These are phyloP conservation scores for Gymnorhina tibicen DNA, from an alignment of 2,113 vertebrate genomes.

Conservation along the genomic window DNA sequence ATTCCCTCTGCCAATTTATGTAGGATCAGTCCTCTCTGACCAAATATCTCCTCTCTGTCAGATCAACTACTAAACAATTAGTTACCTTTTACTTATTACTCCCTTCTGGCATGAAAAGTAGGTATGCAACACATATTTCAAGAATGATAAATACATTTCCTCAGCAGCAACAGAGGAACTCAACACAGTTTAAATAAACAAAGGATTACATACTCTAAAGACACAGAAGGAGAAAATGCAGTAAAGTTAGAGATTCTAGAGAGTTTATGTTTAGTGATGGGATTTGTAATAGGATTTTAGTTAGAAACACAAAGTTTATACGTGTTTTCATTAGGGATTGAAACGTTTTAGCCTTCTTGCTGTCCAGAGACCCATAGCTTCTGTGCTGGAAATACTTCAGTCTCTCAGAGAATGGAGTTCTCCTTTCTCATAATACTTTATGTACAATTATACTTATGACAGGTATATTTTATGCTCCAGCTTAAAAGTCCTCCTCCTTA, in stretches of 20 bases:
- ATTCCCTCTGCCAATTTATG: not conserved
- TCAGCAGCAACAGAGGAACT: not conserved
- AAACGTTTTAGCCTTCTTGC: not conserved
- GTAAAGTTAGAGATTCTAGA: not conserved
- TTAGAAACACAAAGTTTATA: not conserved
- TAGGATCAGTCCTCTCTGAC: not conserved
- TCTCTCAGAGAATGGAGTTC: not conserved
- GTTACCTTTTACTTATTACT: conserved; percentile 1
- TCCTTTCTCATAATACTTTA: not conserved
- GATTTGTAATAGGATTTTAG: not conserved
- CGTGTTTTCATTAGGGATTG: not conserved
- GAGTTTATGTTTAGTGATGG: not conserved
- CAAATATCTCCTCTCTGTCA: not conserved
- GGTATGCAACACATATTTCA: not conserved
- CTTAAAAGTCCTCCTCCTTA: not conserved
- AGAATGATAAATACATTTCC: conserved; percentile 4
- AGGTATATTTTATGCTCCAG: not conserved
- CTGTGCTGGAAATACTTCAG: not conserved
- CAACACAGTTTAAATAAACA: not conserved
- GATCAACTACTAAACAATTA: not conserved
- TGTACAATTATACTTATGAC: not conserved
- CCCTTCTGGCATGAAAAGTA: not conserved
- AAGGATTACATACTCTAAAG: not conserved
- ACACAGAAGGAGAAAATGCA: not conserved
- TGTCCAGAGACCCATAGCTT: not conserved